Base-by-base conservation (phyloP, 2,113 vertebrate species). In the Calypte anna region DNA sequence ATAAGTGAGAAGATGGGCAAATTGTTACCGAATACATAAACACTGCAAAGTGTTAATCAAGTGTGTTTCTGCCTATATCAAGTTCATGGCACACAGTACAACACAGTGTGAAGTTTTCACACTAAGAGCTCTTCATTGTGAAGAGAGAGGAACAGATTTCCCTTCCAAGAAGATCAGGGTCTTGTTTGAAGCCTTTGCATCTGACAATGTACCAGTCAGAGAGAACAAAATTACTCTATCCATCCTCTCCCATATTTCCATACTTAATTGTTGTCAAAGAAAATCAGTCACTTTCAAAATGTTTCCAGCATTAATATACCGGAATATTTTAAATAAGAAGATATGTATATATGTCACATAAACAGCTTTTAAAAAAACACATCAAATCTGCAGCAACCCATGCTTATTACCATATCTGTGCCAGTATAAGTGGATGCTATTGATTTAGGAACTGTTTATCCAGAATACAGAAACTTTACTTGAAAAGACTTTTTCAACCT, bases 291-390 rank as follows among this genome's bases (percentile, higher is more conserved):
- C 61, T 94, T 94, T 64, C 53, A 67, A 63, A 93, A 44, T 30
- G 30, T 36, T 93, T 74, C 38, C 64, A 90, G 75, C 40, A 40
- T 57, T 74, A 79, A 83, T 44, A n/a, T 12, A 72, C 8, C 33
- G 8, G 12, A 62, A 51, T 80, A 72, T 90, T 91, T 91, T 40
- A 85, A 95, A 90, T 67, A 66, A 80, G 43, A 82, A 91, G 72
- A 93, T 82, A 73, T 51, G 79, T 95, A 91, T 84, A 74, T 31
- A 92, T 92, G 62, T 38, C 30, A 75, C 62, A 85, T 46, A 22
- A 85, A 77, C 89, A 70, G 72, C 48, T 59, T 59, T 82, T 76
- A 82, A 77, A 90, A 36, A 31, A 12, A 28, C 7, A 84, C 54
- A 43, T 54, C 44, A 86, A 69, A 81, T 21, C 66, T 59, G 51